Base-by-base conservation (phyloP, 1,140 invertebrate species). In the Caerostris extrusa region DNA sequence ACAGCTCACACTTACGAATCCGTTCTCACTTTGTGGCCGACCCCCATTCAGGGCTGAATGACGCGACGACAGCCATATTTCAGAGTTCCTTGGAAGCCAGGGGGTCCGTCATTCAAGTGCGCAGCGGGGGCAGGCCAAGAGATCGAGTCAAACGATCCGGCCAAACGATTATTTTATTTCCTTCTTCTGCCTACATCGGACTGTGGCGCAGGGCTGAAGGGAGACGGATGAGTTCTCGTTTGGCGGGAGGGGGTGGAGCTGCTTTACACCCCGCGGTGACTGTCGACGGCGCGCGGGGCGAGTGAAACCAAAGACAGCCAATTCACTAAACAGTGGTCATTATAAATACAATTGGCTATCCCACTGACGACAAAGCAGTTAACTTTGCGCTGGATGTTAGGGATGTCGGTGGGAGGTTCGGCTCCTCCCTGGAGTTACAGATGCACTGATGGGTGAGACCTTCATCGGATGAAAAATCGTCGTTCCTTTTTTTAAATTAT, bases 11-110 rank as follows among this genome's bases (percentile, higher is more conserved):
- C 2, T 34, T 34, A 34, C 34, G 34, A 34, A 34, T 2, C 34
- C 34, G 34, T 7, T 53, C 10, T 12, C 56, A 86, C 56, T 86
- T 61, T 58, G 19, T 90, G 55, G 5, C n/a, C 50, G 56, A 0
- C 88, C 88, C 88, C 6, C 5, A 58, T 60, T 19, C 69, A 56
- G 34, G 71, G 89, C 64, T 57, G 71, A 60, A 17, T 77, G 69
- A 60, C n/a, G 67, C 55, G 89, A 81, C 89, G 89, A 90, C 89
- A 90, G 71, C 89, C 89, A 90, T 90, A 90, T 90, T 90, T 90
- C 89, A 90, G 19, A 60, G 71, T 57, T 90, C n/a, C 58, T 90
- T 90, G 34, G 71, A 77, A 77, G 10, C 71, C 67, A 50, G 89
- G 69, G 89, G 89, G 89, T 81, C 89, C 71, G 89, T 60, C 89